phyloP scores from a whole-genome alignment of 2,888 invertebrate genomes.

The Agonopterix subpropinquella region DNA sequence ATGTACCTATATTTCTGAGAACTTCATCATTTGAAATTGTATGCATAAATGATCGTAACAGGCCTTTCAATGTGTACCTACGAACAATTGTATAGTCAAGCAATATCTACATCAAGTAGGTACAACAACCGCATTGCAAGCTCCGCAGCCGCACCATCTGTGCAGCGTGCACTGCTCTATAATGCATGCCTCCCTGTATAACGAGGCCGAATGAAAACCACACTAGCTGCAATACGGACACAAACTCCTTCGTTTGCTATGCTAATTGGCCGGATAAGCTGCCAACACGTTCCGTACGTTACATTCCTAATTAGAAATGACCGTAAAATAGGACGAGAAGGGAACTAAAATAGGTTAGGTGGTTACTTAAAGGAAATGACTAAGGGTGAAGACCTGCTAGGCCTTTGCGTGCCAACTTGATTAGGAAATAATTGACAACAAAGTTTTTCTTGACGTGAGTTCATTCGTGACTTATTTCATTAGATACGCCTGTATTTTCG shows the following conservation, averaged over 20 bases:
- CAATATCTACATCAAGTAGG: conserved; percentile 8
- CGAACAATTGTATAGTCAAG: background rate
- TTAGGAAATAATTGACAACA: background rate
- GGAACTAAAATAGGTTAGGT: conserved; percentile 6
- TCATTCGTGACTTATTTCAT: too few species aligned
- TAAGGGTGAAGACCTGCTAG: background rate
- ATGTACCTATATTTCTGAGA: too few species aligned
- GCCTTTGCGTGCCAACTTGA: conserved; percentile 16
- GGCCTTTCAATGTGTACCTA: too few species aligned
- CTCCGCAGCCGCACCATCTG: conserved; percentile 21
- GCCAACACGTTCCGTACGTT: conserved; percentile 29
- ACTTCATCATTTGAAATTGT: too few species aligned
- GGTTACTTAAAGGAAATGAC: background rate
- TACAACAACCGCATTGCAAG: conserved; percentile 17
- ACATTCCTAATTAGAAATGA: conserved; percentile 38
- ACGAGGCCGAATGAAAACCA: conserved; percentile 40
- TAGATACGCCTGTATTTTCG: too few species aligned
- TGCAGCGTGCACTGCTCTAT: conserved; percentile 26
- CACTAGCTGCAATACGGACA: conserved; percentile 26
- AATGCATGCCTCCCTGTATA: conserved; percentile 36
- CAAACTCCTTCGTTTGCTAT: conserved; percentile 49
- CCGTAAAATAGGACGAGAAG: conserved; percentile 18
- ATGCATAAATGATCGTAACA: too few species aligned
- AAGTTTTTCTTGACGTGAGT: background rate
- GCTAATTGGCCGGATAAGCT: conserved; percentile 53